These are phyloP conservation scores for Enteromius viviparus DNA, from an alignment of 2,797 vertebrate species.

Conservation along the genomic window DNA sequence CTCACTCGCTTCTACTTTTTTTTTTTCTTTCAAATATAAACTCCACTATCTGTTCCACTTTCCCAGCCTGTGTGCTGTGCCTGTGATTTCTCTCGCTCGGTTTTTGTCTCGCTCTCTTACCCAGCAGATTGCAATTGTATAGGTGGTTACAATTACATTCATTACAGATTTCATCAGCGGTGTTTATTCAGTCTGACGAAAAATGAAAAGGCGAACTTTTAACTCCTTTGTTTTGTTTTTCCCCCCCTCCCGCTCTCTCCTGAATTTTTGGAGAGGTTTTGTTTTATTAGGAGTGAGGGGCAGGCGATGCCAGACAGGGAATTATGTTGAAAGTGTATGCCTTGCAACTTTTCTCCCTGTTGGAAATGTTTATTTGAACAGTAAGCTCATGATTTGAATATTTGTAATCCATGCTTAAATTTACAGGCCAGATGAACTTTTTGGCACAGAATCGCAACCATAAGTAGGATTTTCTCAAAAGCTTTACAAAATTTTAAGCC, in stretches of 20 bases:
- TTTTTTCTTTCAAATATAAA: constrained; percentile 34
- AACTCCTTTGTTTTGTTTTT: constrained; percentile 71
- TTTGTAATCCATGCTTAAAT: constrained; percentile 90
- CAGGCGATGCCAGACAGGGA: constrained; percentile 79
- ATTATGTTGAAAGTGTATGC: constrained; percentile 86
- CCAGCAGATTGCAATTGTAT: constrained; percentile 76
- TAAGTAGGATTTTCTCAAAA: constrained; percentile 88
- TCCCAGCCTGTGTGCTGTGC: constrained; percentile 32
- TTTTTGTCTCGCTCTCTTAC: constrained; percentile 30
- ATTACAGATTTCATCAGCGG: constrained; percentile 82
- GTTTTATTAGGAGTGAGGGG: constrained; percentile 67
- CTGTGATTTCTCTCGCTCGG: constrained; percentile 19
- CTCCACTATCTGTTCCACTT: constrained; percentile 41
- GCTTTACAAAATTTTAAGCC: constrained; percentile 88
- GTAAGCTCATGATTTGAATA: constrained; percentile 91
- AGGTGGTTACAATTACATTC: constrained; percentile 85
- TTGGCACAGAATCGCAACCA: constrained; percentile 85
- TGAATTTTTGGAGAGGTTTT: constrained; percentile 60
- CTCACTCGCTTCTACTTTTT: constrained; percentile 24
- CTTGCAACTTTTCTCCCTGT: constrained; percentile 84
- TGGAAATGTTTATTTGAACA: constrained; percentile 90
- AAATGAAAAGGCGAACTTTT: constrained; percentile 76
- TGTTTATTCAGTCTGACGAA: constrained; percentile 78
- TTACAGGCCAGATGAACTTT: constrained; percentile 90
- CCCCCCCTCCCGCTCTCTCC: constrained; percentile 36